Base-by-base conservation (phyloP, 2,113 vertebrate genomes). In the Eurystomus gularis region DNA sequence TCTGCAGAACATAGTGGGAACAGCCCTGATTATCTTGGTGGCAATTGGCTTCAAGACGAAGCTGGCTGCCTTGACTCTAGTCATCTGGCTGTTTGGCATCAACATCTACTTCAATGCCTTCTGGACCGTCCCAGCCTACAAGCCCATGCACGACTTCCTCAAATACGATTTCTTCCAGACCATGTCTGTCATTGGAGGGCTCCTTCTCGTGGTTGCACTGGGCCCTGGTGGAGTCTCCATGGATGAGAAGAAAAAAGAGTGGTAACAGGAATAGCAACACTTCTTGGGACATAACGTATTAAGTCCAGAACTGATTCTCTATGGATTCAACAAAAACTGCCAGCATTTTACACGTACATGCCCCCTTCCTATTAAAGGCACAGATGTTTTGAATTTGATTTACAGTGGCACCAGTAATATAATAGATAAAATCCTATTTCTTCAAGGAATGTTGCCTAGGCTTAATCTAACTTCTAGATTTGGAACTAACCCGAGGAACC, bases 81-180 rank as follows among this genome's bases (percentile, higher is more conserved):
- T 99, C 46, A 95, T 99, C 93, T 99, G 99, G 99, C 99, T 99
- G 18, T 98, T 99, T 64, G 98, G 98, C 88, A 99, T 99, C 98
- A 99, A 99, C 70, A 98, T 99, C 95, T 99, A 99, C 96, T 99
- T 99, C 98, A 99, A 99, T 55, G 99, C 99, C 93, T 99, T 99
- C 98, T 99, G 99, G 99, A 99, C 98, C 96, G 82, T 99, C 86
- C 99, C 99, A 0, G 97, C 98, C 93, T 99, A 99, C 97, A 99
- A 99, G 94, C 99, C 99, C 97, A 99, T 99, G 99, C 99, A 99
- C 6, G 99, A 99, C 98, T 99, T 99, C 98, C 99, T 99, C 94
- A 99, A 99, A 97, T 99, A 99, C 2, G 99, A 99, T 97, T 99
- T 99, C 98, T 99, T 99, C 98, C 99, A 99, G 98, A 99, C 99